A percentile compares a stretch with the other conserved stretches of the same genome.
Conservation (phyloP, 2,888 invertebrate species). For the Drosophila sordidapex region DNA sequence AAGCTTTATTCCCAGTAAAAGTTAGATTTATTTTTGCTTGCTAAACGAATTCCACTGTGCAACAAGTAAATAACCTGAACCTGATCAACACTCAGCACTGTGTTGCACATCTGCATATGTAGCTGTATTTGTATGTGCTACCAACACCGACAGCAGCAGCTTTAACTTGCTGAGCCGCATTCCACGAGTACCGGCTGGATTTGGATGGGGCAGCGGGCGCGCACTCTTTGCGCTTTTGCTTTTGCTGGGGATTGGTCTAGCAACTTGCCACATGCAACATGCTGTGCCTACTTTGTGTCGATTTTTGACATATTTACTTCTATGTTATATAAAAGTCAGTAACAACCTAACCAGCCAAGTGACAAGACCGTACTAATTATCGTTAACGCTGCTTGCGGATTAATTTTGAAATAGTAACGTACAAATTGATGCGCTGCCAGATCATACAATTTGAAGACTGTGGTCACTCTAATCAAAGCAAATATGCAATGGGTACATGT, state of each 20-base stretch:
- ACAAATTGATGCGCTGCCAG: constrained; percentile 11
- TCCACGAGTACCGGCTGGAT: constrained; percentile 58
- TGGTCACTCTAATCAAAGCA: constrained; percentile 6
- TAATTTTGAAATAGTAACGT: constrained; percentile 1
- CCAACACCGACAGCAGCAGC: constrained; percentile 38
- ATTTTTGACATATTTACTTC: background rate
- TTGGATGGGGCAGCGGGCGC: constrained; percentile 43
- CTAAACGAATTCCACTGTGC: constrained; percentile 37
- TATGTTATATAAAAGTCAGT: background rate
- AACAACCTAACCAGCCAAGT: background rate
- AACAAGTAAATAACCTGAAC: constrained; percentile 52
- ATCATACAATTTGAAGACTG: background rate
- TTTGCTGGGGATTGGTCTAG: constrained; percentile 23
- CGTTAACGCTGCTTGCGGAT: background rate
- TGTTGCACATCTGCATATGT: constrained; percentile 61
- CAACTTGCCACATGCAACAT: constrained; percentile 59
- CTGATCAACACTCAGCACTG: constrained; percentile 52
- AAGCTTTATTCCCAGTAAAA: background rate
- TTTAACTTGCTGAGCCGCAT: constrained; percentile 73
- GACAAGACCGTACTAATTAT: background rate
- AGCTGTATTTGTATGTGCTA: constrained; percentile 18
- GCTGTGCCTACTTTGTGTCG: constrained; percentile 14
- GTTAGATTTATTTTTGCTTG: background rate
- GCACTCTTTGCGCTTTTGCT: constrained; percentile 54
- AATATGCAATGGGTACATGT: background rate